Conservation (phyloP, 2,797 vertebrate species). For the Calcarius lapponicus region DNA sequence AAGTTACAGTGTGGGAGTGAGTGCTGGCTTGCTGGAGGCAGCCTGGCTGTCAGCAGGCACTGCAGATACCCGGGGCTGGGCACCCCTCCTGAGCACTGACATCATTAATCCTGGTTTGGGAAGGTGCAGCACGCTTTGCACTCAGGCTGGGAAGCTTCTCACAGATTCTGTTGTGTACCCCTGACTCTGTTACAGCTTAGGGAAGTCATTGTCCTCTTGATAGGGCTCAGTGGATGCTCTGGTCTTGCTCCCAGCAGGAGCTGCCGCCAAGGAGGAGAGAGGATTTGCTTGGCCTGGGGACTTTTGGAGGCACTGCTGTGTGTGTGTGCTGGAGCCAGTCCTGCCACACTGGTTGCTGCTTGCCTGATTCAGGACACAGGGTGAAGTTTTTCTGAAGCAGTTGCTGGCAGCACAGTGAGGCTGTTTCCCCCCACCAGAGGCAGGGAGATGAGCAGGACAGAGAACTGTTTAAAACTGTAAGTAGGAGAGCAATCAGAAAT, state of each 20-base stretch:
- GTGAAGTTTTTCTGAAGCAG: neutral
- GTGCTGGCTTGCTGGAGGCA: neutral
- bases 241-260: neutral
- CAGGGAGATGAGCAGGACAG: neutral
- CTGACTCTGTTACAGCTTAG: neutral
- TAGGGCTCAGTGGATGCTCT: neutral
- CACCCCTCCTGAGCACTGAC: neutral
- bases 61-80: neutral
- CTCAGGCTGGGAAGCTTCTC: neutral
- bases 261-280: neutral
- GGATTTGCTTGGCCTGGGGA: neutral
- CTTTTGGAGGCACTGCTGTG: neutral
- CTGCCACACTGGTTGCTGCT: fast-evolving
- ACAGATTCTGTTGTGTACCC: neutral
- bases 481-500: neutral
- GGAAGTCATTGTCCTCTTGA: neutral
- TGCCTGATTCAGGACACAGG: neutral
- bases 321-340: neutral
- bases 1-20: neutral
- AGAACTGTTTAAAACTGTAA: neutral
- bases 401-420: neutral
- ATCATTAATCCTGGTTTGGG: neutral
- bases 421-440: neutral
- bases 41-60: neutral
- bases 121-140: neutral